These are phyloP conservation scores for Campodea augens DNA, from an alignment of 1,140 invertebrate genomes.

Conservation along the genomic window DNA sequence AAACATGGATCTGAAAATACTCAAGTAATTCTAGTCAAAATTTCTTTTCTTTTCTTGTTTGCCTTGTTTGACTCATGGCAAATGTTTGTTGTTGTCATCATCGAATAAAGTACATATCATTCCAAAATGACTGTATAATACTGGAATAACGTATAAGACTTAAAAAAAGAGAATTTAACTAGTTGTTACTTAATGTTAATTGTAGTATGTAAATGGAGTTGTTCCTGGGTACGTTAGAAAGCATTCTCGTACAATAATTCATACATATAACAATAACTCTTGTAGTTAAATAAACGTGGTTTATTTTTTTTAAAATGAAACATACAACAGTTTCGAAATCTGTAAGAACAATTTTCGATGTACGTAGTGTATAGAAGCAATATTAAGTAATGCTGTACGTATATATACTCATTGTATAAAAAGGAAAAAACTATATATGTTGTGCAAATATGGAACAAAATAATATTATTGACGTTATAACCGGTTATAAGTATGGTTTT, in stretches of 20 bases:
- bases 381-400: neutral
- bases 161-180: neutral
- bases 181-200: neutral
- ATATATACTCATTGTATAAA: neutral
- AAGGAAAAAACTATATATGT: too few relatives aligned
- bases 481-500: neutral
- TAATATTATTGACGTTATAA: too few relatives aligned
- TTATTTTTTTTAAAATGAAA: neutral
- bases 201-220: too few relatives aligned
- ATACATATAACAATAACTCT: neutral
- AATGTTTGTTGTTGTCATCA: neutral
- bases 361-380: slow-evolving; percentile 1
- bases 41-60: too few relatives aligned
- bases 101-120: neutral
- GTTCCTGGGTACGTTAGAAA: too few relatives aligned
- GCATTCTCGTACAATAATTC: neutral
- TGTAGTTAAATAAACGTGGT: neutral
- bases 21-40: too few relatives aligned
- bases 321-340: neutral
- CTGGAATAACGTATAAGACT: too few relatives aligned
- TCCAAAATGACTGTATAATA: neutral
- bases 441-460: too few relatives aligned
- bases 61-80: neutral
- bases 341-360: neutral
- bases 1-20: neutral